Base-by-base conservation (phyloP, 2,888 invertebrate species). In the Selenia dentaria region DNA sequence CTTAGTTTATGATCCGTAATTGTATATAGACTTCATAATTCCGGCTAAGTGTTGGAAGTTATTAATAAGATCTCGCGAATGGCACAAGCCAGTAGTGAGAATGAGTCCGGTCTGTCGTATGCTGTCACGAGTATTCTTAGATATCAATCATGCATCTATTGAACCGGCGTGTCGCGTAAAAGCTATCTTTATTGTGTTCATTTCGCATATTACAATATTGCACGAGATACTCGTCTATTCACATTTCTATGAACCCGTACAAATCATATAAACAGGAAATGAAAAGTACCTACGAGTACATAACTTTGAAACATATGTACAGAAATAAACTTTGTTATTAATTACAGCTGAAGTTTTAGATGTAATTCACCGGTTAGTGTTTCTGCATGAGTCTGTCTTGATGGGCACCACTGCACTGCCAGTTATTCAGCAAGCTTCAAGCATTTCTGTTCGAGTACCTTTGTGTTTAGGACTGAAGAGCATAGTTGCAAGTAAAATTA, bases 1-100 rank as follows among this genome's bases (percentile, higher is more conserved):
- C 55, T 57, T 53, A 54, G 49, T 66, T 61, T 59, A 52, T 42
- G 38, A 52, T 50, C 55, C 45, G 51, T 54, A 53, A 56, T 54
- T 54, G 52, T 59, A 50, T 59, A 50, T 44, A 51, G 52, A 52
- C 55, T 55, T 55, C 53, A 55, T 58, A 51, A 51, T 49, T 54
- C 44, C 28, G 41, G 12, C 46, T 50, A 43, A 52, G 51, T 54
- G 49, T 45, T 36, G 36, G 53, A 31, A 48, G 54, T 45, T 58
- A 58, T 58, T 56, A 54, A 56, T 59, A 59, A 51, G 54, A 48
- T 40, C 49, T 38, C 52, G 44, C 40, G 38, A 41, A 25, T 29
- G 33, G 47, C 56, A 54, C 35, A 54, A 54, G 56, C 48, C 33
- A 42, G 48, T 56, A 54, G 56, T 52, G 41, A 48, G 51, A 54